These are phyloP conservation scores for Lysandra coridon DNA, from an alignment of 2,888 invertebrate species.

Conservation along the genomic window DNA sequence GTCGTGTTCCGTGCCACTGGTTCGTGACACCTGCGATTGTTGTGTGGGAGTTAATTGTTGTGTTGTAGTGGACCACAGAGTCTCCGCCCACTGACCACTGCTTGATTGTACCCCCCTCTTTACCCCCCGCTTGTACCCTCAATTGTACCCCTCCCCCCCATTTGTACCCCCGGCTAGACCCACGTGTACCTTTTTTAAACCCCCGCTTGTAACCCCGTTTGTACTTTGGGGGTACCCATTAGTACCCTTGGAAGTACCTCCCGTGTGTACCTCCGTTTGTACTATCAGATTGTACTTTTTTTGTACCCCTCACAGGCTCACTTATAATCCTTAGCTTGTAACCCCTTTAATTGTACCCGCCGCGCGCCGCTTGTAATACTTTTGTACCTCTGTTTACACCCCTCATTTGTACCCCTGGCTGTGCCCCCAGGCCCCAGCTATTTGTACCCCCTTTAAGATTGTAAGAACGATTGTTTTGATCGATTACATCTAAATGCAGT, in stretches of 20 bases:
- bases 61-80: not conserved
- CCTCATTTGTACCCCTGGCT: too few species aligned
- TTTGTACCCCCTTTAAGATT: not conserved
- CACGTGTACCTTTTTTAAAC: too few species aligned
- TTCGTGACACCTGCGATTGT: not conserved
- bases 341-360: too few species aligned
- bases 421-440: too few species aligned
- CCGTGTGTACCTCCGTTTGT: too few species aligned
- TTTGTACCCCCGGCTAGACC: not conserved
- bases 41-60: constrained; percentile 6
- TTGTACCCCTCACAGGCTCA: not conserved
- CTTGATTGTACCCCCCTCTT: not conserved
- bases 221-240: too few species aligned
- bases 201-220: too few species aligned
- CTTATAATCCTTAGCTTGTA: not conserved
- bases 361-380: too few species aligned
- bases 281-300: too few species aligned
- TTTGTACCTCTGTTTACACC: not conserved
- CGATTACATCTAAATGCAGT: not conserved
- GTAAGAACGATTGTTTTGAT: not conserved
- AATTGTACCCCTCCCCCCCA: too few species aligned
- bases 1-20: not conserved
- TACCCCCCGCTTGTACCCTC: not conserved
- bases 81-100: constrained; percentile 1
- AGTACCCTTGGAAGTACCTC: too few species aligned